These are phyloP conservation scores for Dicrurus megarhynchus DNA, from an alignment of 2,113 vertebrate species.

Conservation along the genomic window DNA sequence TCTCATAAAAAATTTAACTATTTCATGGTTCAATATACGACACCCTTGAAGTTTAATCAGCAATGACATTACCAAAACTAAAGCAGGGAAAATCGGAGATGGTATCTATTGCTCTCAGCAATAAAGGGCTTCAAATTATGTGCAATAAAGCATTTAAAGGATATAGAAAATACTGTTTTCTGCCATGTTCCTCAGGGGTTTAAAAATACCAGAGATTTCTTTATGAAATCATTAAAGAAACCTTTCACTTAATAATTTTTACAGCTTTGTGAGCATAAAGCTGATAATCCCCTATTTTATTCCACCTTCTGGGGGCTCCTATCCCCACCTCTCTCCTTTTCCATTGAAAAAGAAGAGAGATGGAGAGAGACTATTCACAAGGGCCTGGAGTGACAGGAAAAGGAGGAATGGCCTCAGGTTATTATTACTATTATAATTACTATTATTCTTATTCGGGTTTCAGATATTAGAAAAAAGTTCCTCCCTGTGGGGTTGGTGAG, in stretches of 20 bases:
- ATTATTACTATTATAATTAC: no score
- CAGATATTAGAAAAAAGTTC: not conserved
- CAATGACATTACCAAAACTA: not conserved
- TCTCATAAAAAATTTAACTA: slow-evolving; percentile 45
- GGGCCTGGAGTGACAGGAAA: not conserved
- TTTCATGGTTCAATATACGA: not conserved
- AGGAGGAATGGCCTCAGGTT: not conserved
- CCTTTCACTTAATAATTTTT: not conserved
- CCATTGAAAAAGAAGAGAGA: not conserved
- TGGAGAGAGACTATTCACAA: not conserved
- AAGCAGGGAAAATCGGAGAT: not conserved
- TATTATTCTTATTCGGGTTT: not conserved
- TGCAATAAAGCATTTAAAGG: not conserved
- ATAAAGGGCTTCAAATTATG: not conserved
- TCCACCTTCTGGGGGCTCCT: not conserved
- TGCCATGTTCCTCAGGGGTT: not conserved
- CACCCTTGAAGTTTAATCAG: not conserved
- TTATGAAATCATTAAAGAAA: not conserved
- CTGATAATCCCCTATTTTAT: not conserved
- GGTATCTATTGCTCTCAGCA: not conserved
- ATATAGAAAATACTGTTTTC: not conserved
- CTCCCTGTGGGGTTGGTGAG: not conserved
- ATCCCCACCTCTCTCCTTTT: not conserved
- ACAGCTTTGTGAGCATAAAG: not conserved
- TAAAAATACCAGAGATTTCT: not conserved